A percentile compares a stretch with the other conserved stretches of the same genome.
Evolutionary conservation across 2,797 vertebrate genomes (phyloP).

Genomic region (Gymnothorax javanicus): DNA sequence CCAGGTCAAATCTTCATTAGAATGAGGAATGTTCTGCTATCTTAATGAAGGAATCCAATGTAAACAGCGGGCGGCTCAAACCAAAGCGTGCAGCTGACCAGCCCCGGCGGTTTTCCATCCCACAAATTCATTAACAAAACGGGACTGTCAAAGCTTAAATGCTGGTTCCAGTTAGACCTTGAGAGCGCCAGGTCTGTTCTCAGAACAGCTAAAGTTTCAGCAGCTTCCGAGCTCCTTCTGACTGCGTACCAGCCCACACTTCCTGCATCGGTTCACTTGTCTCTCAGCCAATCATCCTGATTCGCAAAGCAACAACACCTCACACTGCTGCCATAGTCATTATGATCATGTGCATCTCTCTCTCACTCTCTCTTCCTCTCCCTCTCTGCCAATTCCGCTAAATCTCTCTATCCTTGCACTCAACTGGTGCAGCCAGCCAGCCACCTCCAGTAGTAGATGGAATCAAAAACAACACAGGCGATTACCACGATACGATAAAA

Average conservation of each 20-base stretch:
- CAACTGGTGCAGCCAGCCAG: neutral
- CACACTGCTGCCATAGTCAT: constrained; percentile 12
- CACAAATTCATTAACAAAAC: neutral
- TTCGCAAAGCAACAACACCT: neutral
- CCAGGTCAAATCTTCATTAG: constrained; percentile 14
- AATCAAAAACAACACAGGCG: neutral
- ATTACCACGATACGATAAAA: neutral
- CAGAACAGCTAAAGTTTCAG: neutral
- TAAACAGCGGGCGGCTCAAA: neutral
- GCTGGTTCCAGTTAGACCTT: neutral
- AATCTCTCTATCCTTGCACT: neutral
- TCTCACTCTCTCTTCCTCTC: neutral
- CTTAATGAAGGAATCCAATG: neutral
- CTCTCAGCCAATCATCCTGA: neutral
- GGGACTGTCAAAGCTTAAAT: neutral
- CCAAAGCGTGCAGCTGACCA: neutral
- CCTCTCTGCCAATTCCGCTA: constrained; percentile 24
- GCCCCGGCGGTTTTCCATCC: neutral
- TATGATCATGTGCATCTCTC: neutral
- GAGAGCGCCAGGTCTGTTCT: neutral
- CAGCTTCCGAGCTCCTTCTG: neutral
- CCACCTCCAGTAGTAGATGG: neutral
- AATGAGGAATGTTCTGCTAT: constrained; percentile 9
- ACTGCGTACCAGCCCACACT: neutral
- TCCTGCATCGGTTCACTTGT: neutral